phyloP scores from a whole-genome alignment of 2,113 vertebrate species.

The Nothoprocta perdicaria region DNA sequence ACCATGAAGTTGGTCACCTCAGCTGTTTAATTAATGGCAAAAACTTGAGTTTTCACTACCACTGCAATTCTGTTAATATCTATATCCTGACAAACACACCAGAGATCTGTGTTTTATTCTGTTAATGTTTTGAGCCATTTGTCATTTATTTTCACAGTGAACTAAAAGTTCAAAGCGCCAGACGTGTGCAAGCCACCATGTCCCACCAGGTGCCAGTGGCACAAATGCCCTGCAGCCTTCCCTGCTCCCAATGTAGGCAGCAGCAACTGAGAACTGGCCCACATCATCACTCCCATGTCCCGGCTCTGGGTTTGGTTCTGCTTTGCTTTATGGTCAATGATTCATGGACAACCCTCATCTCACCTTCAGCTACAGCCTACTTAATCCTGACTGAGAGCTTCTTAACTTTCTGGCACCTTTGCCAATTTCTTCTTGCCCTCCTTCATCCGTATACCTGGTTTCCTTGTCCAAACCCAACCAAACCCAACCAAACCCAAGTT shows the following conservation, averaged over 20 bases:
- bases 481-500: background rate
- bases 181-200: rapidly evolving
- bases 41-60: slow-evolving; percentile 15
- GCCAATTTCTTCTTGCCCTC: background rate
- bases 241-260: background rate
- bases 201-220: background rate
- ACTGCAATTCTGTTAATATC: background rate
- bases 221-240: background rate
- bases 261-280: background rate
- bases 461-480: background rate
- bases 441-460: background rate
- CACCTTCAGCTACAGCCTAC: background rate
- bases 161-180: background rate
- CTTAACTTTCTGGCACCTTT: background rate
- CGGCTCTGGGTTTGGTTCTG: background rate
- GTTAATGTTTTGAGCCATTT: background rate
- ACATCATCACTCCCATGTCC: rapidly evolving
- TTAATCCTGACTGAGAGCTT: background rate
- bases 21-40: background rate
- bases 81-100: slow-evolving; percentile 19
- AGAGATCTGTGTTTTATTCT: background rate
- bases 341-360: background rate
- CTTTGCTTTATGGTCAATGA: background rate
- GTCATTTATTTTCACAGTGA: background rate
- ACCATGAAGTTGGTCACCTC: background rate